Percentiles rank a stretch among this genome's conserved stretches.
Conservation (phyloP, 2,888 invertebrate species). For the Synanthedon vespiformis region DNA sequence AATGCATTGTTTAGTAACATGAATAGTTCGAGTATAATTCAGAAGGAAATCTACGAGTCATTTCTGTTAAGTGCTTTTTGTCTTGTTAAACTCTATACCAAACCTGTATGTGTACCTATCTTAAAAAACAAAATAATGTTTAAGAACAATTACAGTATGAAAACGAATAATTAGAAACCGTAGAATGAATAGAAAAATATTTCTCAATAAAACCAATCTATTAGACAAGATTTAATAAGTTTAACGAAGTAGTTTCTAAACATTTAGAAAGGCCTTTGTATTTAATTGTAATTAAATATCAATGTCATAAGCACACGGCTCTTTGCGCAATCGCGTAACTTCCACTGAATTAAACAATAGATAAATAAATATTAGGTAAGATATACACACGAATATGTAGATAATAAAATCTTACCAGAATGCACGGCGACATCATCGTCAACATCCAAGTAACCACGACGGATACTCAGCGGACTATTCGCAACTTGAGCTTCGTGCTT, state of each 20-base stretch:
- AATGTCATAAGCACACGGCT: conserved; percentile 18
- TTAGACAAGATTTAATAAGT: conserved; percentile 1
- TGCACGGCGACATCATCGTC: conserved; percentile 79
- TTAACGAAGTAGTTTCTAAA: conserved; percentile 8
- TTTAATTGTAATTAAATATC: conserved; percentile 12
- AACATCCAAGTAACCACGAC: conserved; percentile 64
- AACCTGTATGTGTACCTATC: too few relatives aligned
- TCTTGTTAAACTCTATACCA: too few relatives aligned
- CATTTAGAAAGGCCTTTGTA: conserved; percentile 20
- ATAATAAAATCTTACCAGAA: conserved; percentile 70
- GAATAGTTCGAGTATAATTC: conserved; percentile 23
- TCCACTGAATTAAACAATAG: too few relatives aligned
- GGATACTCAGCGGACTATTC: conserved; percentile 56
- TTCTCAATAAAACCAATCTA: too few relatives aligned
- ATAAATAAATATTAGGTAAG: too few relatives aligned
- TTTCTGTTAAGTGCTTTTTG: conserved; percentile 18
- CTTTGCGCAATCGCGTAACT: conserved; percentile 5
- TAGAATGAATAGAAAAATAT: too few relatives aligned
- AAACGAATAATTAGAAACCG: too few relatives aligned
- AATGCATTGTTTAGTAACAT: conserved; percentile 33
- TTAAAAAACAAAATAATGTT: too few relatives aligned
- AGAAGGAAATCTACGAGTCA: conserved; percentile 29
- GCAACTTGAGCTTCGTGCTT: conserved; percentile 53
- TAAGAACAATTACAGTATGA: too few relatives aligned
- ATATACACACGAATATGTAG: too few relatives aligned